Conservation (phyloP, 1,140 invertebrate species). For the Drosophila fuyamai region DNA sequence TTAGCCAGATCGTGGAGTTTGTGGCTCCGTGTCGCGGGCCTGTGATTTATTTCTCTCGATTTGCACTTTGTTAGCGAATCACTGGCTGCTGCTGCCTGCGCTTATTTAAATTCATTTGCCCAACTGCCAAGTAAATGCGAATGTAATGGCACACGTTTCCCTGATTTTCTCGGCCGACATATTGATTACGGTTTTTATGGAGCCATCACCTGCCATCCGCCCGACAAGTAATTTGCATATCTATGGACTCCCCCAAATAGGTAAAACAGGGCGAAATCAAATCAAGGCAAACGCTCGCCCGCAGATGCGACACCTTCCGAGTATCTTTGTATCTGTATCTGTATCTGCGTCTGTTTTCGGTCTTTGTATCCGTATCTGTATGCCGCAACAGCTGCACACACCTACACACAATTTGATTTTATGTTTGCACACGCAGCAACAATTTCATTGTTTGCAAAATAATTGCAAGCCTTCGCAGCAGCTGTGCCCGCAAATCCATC, state of each 20-base stretch:
- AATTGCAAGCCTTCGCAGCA: constrained; percentile 74
- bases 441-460: constrained; percentile 84
- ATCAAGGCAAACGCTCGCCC: constrained; percentile 69
- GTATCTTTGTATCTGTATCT: constrained; percentile 33
- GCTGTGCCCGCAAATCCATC: constrained; percentile 57
- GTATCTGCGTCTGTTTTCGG: constrained; percentile 10
- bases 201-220: constrained; percentile 67
- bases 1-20: constrained; percentile 48
- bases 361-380: constrained; percentile 26
- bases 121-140: constrained; percentile 36
- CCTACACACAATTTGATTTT: constrained; percentile 79
- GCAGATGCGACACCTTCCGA: constrained; percentile 70
- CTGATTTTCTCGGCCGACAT: neutral
- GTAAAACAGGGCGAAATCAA: constrained; percentile 61
- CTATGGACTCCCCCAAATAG: constrained; percentile 54
- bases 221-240: constrained; percentile 67
- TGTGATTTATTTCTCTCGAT: constrained; percentile 63
- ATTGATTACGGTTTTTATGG: constrained; percentile 73
- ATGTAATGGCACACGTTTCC: constrained; percentile 32
- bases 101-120: constrained; percentile 24
- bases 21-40: constrained; percentile 29
- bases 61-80: constrained; percentile 67
- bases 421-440: constrained; percentile 82
- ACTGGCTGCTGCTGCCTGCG: neutral
- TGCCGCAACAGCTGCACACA: constrained; percentile 60